Evolutionary conservation across 2,113 vertebrate species (phyloP), one percentile per base, ranked within the genome.

Genomic region (Hypanus sabinus): DNA sequence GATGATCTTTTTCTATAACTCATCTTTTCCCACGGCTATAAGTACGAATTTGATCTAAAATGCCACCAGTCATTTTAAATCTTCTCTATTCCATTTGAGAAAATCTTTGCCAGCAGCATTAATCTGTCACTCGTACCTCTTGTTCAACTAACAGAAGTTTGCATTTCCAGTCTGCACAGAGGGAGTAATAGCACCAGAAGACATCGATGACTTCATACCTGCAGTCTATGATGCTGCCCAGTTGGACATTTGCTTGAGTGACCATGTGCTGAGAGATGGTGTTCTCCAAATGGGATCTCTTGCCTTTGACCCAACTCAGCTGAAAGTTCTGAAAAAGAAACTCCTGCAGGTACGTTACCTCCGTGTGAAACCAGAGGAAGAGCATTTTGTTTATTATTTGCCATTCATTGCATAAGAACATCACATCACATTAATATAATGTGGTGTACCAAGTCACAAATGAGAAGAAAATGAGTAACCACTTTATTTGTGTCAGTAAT

Each of bases 221-320:
- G 0, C 95, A 0, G 0, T 0, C 33, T 97, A 96, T 0, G 0
- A 75, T 62, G 7, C 0, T 0, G 88, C 94, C 1, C 22, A 97
- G 95, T 94, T 97, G 0, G 24, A 95, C 16, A 83, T 94, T 0
- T 97, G 96, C 94, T 95, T 97, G 94, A 95, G 95, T 12, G 60
- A 36, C 0, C 87, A 0, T 0, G 94, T 96, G 9, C 18, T 97
- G 18, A 80, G 94, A 14, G 20, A 93, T 85, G 95, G 94, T 94
- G 95, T 97, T 95, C 0, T 94, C 65, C 30, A 0, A 0, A 38
- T 97, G 94, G 77, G 96, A 55, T 6, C 33, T 0, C 85, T 68
- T 46, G 95, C 95, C 0, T 10, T 97, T 14, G 0, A 94, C 0
- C 0, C 0, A 0, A 0, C 94, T 0, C 94, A 75, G 27, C 38